Evolutionary conservation across 2,888 invertebrate genomes (phyloP), one percentile per base, ranked within the genome.

Genomic region (Mythimna pallens): DNA sequence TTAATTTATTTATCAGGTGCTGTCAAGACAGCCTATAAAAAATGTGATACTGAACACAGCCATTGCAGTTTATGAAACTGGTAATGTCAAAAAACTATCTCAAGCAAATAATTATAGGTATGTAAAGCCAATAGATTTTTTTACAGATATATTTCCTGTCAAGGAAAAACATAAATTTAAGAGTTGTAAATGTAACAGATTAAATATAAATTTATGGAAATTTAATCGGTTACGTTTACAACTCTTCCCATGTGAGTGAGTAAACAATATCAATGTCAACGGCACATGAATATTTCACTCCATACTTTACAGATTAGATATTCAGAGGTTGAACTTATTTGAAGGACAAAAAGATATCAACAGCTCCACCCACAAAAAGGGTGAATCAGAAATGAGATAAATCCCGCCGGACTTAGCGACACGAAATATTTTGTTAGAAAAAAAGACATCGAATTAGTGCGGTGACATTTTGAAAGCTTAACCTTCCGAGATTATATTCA

Each of bases 371-470:
- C 78, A 36, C 71, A 79, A 78, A 85, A 86, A 82, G 81, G 83
- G 81, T 86, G 82, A 83, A 86, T 85, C 66, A 72, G 70, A 78
- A 84, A 86, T 82, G 80, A 80, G 79, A 76, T 78, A 80, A 87
- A 70, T 75, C 84, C 78, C 80, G 58, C 61, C 52, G 70, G 78
- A 70, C 70, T 70, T 55, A 67, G 61, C 58, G 64, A 77, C 65
- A 68, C 72, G 65, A 76, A 82, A 78, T 66, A 78, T 83, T 75
- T 67, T 63, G 62, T 70, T 25, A 20, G 43, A 36, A 76, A 80
- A 80, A 75, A 61, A 50, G 30, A 55, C 72, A 75, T 40, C 40
- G 64, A 62, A 69, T 80, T 68, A 84, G 61, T 61, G 30, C 43
- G 17, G 34, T 76, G 65, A 71, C 22, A 69, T 72, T 78, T 73